phyloP scores from a whole-genome alignment of 2,797 vertebrate species.

The Diceros bicornis region DNA sequence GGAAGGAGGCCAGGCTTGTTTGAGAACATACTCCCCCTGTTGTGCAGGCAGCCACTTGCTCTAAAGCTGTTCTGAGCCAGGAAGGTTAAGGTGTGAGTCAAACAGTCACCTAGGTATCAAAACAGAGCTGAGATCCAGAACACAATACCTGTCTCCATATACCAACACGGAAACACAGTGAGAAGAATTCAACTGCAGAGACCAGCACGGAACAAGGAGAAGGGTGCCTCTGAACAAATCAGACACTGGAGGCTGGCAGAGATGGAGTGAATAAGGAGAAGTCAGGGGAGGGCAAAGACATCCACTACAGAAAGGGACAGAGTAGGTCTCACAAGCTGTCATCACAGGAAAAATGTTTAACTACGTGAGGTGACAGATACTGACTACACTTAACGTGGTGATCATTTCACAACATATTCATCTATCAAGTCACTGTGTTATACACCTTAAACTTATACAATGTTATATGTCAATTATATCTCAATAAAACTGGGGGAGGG shows the following conservation, averaged over 20 bases:
- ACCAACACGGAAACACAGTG: background rate
- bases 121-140: background rate
- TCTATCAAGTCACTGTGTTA: too few relatives aligned
- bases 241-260: too few relatives aligned
- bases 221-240: background rate
- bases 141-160: background rate
- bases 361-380: background rate
- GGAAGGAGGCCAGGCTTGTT: background rate
- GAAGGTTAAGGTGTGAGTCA: background rate
- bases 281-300: background rate
- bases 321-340: background rate
- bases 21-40: background rate
- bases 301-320: too few relatives aligned
- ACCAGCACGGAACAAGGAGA: background rate
- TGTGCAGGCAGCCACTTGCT: background rate
- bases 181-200: background rate
- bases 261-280: too few relatives aligned
- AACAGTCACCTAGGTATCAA: slow-evolving; percentile 18
- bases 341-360: background rate
- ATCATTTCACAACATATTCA: background rate
- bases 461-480: background rate
- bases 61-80: background rate
- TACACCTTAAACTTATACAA: background rate
- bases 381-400: background rate
- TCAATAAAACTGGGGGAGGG: background rate